A percentile compares a stretch with the other conserved stretches of the same genome.
Evolutionary conservation across 2,113 vertebrate species (phyloP).

Genomic region (Halcyon malimbica): DNA sequence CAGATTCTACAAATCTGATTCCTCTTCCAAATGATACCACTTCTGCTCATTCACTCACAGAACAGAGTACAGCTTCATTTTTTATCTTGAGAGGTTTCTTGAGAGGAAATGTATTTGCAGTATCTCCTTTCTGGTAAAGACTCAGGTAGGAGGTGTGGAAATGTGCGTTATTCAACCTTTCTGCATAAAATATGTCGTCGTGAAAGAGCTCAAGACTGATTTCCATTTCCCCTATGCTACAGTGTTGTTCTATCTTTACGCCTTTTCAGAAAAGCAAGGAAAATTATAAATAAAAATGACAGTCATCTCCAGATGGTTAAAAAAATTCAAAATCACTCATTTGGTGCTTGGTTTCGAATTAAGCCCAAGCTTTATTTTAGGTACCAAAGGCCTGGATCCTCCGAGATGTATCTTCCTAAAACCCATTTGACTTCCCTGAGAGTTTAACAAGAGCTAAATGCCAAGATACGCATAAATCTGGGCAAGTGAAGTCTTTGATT

Average conservation of each 20-base stretch:
- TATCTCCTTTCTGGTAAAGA: constrained; percentile 5
- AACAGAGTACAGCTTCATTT: not conserved
- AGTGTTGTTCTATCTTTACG: constrained; percentile 26
- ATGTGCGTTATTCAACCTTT: not conserved
- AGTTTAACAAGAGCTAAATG: not conserved
- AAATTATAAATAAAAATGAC: not conserved
- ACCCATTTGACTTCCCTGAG: not conserved
- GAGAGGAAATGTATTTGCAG: not conserved
- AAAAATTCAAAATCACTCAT: not conserved
- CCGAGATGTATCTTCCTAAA: not conserved
- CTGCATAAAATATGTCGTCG: not conserved
- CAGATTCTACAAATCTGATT: not conserved
- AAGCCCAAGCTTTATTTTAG: not conserved
- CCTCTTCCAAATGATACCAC: not conserved
- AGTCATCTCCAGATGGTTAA: constrained; percentile 11
- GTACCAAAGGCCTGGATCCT: not conserved
- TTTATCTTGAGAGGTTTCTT: not conserved
- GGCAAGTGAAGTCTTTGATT: not conserved
- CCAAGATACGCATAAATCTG: not conserved
- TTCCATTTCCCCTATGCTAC: not conserved
- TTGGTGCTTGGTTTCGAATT: not conserved
- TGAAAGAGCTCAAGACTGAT: constrained; percentile 7
- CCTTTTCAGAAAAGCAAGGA: not conserved
- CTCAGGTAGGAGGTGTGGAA: not conserved
- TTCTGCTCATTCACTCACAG: not conserved